Evolutionary conservation across 2,797 vertebrate species (phyloP).

Genomic region (Enteromius thamalakanensis): DNA sequence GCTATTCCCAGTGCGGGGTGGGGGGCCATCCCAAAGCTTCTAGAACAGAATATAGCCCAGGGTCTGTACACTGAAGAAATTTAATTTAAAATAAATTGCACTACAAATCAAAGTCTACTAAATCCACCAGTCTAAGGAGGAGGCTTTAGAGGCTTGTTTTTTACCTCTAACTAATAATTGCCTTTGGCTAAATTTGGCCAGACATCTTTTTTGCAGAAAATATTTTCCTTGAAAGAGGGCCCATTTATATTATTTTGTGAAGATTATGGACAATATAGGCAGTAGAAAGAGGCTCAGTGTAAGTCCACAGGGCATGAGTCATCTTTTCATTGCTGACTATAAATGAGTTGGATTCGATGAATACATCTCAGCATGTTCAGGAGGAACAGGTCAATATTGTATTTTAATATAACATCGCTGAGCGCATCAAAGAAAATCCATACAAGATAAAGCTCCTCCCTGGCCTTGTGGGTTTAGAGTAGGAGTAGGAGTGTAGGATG

Average conservation of each 20-base stretch:
- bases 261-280: neutral
- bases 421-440: slow-evolving; percentile 41
- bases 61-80: slow-evolving; percentile 17
- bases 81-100: slow-evolving; percentile 19
- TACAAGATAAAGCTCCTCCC: slow-evolving; percentile 44
- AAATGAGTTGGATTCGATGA: slow-evolving; percentile 18
- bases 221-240: slow-evolving; percentile 13
- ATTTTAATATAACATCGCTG: slow-evolving; percentile 50
- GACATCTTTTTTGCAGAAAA: slow-evolving; percentile 11
- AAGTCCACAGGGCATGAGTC: neutral
- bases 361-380: slow-evolving; percentile 11
- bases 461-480: slow-evolving; percentile 24
- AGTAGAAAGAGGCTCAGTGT: slow-evolving; percentile 3
- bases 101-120: slow-evolving; percentile 11
- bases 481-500: neutral
- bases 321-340: slow-evolving; percentile 3
- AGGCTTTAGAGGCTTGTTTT: neutral
- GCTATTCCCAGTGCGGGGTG: neutral
- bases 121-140: neutral
- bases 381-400: slow-evolving; percentile 32
- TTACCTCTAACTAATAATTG: neutral
- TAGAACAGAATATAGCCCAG: neutral
- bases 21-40: neutral
- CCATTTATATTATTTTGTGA: slow-evolving; percentile 1
- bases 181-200: slow-evolving; percentile 9